Conservation (phyloP, 2,113 vertebrate species). For the Zootoca vivipara region DNA sequence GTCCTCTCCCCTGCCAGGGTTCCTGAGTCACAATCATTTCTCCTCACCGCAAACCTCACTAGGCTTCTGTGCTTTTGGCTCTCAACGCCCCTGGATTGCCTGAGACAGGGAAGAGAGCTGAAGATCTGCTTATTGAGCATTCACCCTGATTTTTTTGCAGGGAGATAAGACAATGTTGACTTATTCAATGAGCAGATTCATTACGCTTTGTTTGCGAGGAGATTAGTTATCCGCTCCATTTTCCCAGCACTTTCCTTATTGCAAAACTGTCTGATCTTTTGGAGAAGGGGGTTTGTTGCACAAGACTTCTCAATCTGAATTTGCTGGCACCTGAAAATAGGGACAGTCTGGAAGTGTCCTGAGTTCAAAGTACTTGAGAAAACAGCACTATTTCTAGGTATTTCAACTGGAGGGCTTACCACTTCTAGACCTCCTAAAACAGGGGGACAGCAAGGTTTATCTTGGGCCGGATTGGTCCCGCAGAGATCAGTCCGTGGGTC, state of each 20-base stretch:
- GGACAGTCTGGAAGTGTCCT: background rate
- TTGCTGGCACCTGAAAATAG: too few relatives aligned
- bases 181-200: too few relatives aligned
- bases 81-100: background rate
- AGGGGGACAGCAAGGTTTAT: too few relatives aligned
- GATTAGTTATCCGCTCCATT: background rate
- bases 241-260: background rate
- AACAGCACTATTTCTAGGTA: background rate
- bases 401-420: background rate
- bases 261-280: background rate
- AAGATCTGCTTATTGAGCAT: background rate
- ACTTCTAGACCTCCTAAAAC: background rate
- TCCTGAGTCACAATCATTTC: background rate
- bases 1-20: background rate
- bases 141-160: too few relatives aligned
- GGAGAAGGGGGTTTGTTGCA: too few relatives aligned
- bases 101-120: background rate
- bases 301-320: too few relatives aligned
- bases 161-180: too few relatives aligned
- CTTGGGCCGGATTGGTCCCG: too few relatives aligned
- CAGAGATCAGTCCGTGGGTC: too few relatives aligned
- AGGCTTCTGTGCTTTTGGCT: background rate
- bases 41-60: too few relatives aligned
- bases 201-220: too few relatives aligned
- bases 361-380: background rate